phyloP scores from a whole-genome alignment of 1,140 invertebrate genomes.

The Triops longicaudatus region DNA sequence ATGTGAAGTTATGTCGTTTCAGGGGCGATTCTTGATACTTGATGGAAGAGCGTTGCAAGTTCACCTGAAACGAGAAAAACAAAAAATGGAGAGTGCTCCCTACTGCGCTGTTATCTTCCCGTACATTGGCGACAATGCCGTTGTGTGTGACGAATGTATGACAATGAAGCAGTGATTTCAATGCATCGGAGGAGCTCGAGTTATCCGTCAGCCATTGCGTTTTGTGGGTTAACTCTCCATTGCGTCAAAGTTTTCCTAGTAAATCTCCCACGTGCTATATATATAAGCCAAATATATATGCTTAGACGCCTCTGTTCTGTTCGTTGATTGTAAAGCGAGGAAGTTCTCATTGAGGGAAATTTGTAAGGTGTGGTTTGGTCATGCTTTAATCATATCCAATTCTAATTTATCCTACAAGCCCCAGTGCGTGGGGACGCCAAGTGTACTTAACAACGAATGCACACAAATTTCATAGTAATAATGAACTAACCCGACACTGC shows the following conservation, averaged over 20 bases:
- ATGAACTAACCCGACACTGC: no score
- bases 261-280: slow-evolving; percentile 4
- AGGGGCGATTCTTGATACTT: not conserved
- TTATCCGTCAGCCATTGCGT: not conserved
- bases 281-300: not conserved
- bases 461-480: no score
- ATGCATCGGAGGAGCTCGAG: not conserved
- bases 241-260: no score
- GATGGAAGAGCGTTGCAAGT: not conserved
- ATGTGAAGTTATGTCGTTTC: not conserved
- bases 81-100: not conserved
- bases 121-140: not conserved
- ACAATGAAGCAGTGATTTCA: not conserved
- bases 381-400: slow-evolving; percentile 4
- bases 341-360: not conserved
- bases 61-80: not conserved
- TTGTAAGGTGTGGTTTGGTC: not conserved
- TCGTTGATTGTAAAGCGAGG: not conserved
- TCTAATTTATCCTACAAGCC: not conserved
- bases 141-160: not conserved
- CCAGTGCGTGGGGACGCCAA: not conserved
- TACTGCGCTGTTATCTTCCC: not conserved
- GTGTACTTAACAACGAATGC: not conserved
- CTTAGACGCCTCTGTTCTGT: not conserved
- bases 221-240: not conserved